phyloP scores from a whole-genome alignment of 1,140 invertebrate genomes.

The Hyposmocoma kahamanoa region DNA sequence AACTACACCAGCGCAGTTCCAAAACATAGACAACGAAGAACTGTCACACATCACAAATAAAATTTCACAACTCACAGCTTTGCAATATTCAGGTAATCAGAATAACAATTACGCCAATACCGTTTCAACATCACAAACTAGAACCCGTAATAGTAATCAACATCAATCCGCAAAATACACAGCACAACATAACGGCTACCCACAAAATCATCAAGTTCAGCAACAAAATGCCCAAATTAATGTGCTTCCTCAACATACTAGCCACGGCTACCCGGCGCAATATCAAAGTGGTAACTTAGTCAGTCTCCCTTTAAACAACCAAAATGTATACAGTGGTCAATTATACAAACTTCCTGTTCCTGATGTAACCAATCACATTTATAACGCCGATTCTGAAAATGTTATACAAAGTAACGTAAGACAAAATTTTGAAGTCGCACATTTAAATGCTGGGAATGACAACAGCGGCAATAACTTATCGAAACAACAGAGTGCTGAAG shows the following conservation, averaged over 20 bases:
- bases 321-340: constrained; percentile 56
- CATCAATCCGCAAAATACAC: not conserved
- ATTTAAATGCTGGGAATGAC: not conserved
- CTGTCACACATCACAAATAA: constrained; percentile 40
- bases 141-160: not conserved
- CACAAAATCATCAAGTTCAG: constrained; percentile 3
- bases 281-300: constrained; percentile 12
- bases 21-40: constrained; percentile 34
- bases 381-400: constrained; percentile 31
- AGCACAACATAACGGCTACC: not conserved
- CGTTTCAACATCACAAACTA: not conserved
- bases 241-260: not conserved
- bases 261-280: constrained; percentile 7
- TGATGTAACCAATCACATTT: constrained; percentile 50
- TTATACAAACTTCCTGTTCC: constrained; percentile 55
- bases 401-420: constrained; percentile 11
- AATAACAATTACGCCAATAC: constrained; percentile 10
- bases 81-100: constrained; percentile 40
- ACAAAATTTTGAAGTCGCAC: constrained; percentile 8
- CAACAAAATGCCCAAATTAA: too few relatives aligned
- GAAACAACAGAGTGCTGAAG: constrained; percentile 20
- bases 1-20: constrained; percentile 24
- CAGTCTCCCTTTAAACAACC: constrained; percentile 16
- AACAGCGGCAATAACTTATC: constrained; percentile 16
- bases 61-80: constrained; percentile 49